Base-by-base conservation (phyloP, 2,113 vertebrate genomes). In the Vireo altiloquus region DNA sequence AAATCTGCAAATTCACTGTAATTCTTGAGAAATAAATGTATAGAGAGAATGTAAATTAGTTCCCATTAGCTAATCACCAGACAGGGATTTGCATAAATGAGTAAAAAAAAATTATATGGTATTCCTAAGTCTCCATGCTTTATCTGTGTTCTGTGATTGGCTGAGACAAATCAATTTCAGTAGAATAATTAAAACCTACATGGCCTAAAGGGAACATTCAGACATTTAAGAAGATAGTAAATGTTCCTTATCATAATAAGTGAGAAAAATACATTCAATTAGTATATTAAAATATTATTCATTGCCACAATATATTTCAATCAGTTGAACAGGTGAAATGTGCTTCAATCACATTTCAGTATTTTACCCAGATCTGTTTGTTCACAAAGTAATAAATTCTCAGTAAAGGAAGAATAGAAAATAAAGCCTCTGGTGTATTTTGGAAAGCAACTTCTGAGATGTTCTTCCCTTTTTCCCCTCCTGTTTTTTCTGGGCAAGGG, bases 151-250 rank as follows among this genome's bases (percentile, higher is more conserved):
- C 54, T 54, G 7, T 85, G 91, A 95, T 94, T 95, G 91, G 94
- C 27, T 91, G 78, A 94, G 57, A 82, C 59, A 93, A 87, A 93
- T 95, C 44, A 82, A 72, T 93, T 96, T 91, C 74, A 59, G 35
- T 66, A 47, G 53, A 93, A 96, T 95, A 97, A 96, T 96, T 94
- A 95, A 96, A 95, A 95, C 31, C 60, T 92, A 57, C 60, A 64
- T 89, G 57, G 61, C 63, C 85, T 95, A 95, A 87, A 95, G 89
- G 69, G 81, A 95, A 66, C 63, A 63, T 82, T 83, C 49, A 95
- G 85, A 91, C 72, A 90, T 90, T 88, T 95, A 87, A 94, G 75
- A 85, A 94, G 83, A 90, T 77, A 96, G 65, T 61, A 93, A 91
- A 89, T 72, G 61, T 82, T 96, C 40, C 76, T 95, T 90, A 95